Evolutionary conservation across 1,140 invertebrate genomes (phyloP).

Genomic region (Drosophila pseudoobscura): DNA sequence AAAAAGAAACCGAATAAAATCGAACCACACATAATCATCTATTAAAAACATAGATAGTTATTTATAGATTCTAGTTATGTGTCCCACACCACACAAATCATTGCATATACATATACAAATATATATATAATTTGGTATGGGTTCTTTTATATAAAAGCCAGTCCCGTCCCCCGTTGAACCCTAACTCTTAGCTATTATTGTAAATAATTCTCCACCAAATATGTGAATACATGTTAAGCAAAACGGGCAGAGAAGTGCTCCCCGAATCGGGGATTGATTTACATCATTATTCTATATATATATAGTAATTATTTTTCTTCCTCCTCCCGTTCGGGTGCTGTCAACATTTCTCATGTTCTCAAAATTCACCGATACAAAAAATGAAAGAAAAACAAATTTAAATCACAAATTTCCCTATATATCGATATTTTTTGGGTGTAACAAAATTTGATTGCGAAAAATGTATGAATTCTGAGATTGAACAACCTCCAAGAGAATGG

Average conservation of each 20-base stretch:
- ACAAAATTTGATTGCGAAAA: constrained; percentile 70
- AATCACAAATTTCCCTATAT: constrained; percentile 24
- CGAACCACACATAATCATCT: constrained; percentile 47
- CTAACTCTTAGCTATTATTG: constrained; percentile 49
- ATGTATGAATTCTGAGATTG: constrained; percentile 31
- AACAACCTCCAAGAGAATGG: constrained; percentile 10
- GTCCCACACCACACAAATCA: constrained; percentile 44
- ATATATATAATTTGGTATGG: constrained; percentile 76
- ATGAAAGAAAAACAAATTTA: constrained; percentile 25
- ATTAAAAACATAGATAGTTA: constrained; percentile 33
- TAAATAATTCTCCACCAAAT: constrained; percentile 54
- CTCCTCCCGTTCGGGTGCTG: constrained; percentile 36
- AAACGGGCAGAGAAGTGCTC: background rate
- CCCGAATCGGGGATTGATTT: constrained; percentile 27
- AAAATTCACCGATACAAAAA: constrained; percentile 25
- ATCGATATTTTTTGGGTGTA: constrained; percentile 71
- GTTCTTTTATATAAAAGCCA: constrained; percentile 54
- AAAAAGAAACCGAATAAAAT: constrained; percentile 36
- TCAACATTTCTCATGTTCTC: constrained; percentile 33
- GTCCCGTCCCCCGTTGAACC: constrained; percentile 29
- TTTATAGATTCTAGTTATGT: constrained; percentile 16
- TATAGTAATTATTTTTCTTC: constrained; percentile 24
- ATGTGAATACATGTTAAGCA: constrained; percentile 42
- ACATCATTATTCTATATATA: constrained; percentile 31
- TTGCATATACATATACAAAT: constrained; percentile 52